Base-by-base conservation (phyloP, 1,140 invertebrate species). In the Anastrepha ludens region DNA sequence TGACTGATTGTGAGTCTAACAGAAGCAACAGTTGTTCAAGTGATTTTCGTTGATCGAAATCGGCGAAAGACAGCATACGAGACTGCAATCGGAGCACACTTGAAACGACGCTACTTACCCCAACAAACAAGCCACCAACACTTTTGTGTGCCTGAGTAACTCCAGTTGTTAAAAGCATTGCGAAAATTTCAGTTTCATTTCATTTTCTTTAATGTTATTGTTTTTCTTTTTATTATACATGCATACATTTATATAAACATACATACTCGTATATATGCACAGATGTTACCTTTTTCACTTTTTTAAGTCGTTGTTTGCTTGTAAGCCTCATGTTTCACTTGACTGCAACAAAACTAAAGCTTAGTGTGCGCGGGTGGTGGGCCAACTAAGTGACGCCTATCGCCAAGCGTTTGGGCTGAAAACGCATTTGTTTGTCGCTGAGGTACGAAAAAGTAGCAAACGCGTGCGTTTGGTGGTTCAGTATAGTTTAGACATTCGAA, bases 251-350 rank as follows among this genome's bases (percentile, higher is more conserved):
- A 11, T 55, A 55, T 11, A 55, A 2, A 55, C 50, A 55, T 55
- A 55, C 50, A 11, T 8, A n/a, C n/a, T n/a, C n/a, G n/a, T n/a
- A 55, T 55, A 11, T 55, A 8, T 55, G 29, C 1, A 29, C 29
- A 50, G 8, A 17, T 17, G 41, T 55, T 58, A 5, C 70, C 20
- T 44, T 7, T 55, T 55, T 55, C 47, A 7, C n/a, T 39, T 67
- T 62, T 62, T 47, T 74, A 3, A 47, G n/a, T 81, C 55, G 47
- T 81, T 29, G 74, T 81, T 81, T 20, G 44, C 74, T 81, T 81
- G 74, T n/a, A 81, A 58, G n/a, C 55, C 20, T 55, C 44, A 20
- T 81, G 59, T 86, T 60, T 86, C 85, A 86, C 58, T 86, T 86
- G 59, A 44, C 85, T 86, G 39, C 59, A 50, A 86, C 50, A 15